Evolutionary conservation across 2,888 invertebrate genomes (phyloP), one percentile per base, ranked within the genome.

Genomic region (Acronicta alni): DNA sequence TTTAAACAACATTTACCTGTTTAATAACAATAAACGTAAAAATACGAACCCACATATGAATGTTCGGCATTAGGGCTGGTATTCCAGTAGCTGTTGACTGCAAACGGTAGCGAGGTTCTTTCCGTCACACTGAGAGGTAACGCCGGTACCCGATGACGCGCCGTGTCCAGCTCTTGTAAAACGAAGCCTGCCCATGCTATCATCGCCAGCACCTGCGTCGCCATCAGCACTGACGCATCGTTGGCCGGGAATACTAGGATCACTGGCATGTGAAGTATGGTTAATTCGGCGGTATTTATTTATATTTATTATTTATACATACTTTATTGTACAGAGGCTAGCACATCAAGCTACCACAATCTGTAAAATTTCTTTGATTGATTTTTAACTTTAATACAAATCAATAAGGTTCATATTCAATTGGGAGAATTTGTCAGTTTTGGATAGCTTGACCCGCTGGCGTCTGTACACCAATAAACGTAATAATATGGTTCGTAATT

Each of bases 181-280:
- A 82, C 81, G 67, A 93, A 94, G 2, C 93, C 93, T 4, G 93
- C 83, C 93, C 93, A 93, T 8, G 79, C 88, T 0, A 86, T 69
- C 7, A 93, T 58, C 0, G 92, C 83, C 3, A 94, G 65, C 7
- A 91, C 82, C 76, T 94, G 93, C 0, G 88, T 82, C 0, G 86
- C 75, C 87, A 93, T 87, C 10, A 82, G 41, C 6, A 93, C 93
- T 30, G 84, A 75, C 0, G 87, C 77, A 1, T 93, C 93, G 61
- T 93, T 91, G 0, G 93, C 88, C 0, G 93, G 93, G 56, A 93
- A 94, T 16, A 93, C 88, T 53, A 94, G 79, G 39, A 93, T 92
- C 32, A 89, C 93, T 93, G 80, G 20, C 81, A 84, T 58, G 10
- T 71, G 57, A 54, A 30, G 1, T 14, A 1, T 1, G 3, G 18